phyloP scores from a whole-genome alignment of 2,888 invertebrate species.

The Campoplex capitator region DNA sequence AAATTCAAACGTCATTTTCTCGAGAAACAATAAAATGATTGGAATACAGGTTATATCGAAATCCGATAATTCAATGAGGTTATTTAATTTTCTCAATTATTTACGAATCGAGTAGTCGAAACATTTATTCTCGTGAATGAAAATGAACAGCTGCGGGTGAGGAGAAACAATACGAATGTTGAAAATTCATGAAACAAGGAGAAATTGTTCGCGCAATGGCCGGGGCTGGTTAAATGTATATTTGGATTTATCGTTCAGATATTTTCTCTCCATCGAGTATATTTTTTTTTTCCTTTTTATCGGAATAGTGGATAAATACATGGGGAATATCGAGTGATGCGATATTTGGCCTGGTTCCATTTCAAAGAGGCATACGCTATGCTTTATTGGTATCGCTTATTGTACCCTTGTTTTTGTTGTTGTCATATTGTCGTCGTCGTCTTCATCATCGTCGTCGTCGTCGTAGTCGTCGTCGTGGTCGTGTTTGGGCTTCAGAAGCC shows the following conservation, averaged over 20 bases:
- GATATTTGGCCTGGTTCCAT: conserved; percentile 67
- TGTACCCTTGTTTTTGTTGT: conserved; percentile 47
- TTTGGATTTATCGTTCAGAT: background rate
- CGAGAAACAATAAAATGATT: too few relatives aligned
- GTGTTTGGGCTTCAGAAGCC: conserved; percentile 56
- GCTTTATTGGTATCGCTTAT: conserved; percentile 62
- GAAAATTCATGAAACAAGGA: background rate
- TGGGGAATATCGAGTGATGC: conserved; percentile 51
- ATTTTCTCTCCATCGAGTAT: background rate
- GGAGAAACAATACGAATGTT: background rate
- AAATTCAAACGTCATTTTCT: too few relatives aligned
- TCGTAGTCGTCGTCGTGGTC: conserved; percentile 15
- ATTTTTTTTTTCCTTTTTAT: conserved; percentile 7
- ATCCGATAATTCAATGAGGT: background rate
- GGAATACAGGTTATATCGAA: background rate
- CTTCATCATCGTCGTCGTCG: background rate
- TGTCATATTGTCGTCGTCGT: conserved; percentile 45
- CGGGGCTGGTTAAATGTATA: background rate
- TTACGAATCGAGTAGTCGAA: background rate
- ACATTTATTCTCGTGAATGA: background rate
- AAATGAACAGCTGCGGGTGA: background rate
- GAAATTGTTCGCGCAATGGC: background rate
- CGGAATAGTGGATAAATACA: conserved; percentile 35
- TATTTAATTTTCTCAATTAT: background rate
- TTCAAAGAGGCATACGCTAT: conserved; percentile 41